A percentile compares a stretch with the other conserved stretches of the same genome.
Evolutionary conservation across 2,888 invertebrate species (phyloP).

Genomic region (Pristionchus exspectatus): DNA sequence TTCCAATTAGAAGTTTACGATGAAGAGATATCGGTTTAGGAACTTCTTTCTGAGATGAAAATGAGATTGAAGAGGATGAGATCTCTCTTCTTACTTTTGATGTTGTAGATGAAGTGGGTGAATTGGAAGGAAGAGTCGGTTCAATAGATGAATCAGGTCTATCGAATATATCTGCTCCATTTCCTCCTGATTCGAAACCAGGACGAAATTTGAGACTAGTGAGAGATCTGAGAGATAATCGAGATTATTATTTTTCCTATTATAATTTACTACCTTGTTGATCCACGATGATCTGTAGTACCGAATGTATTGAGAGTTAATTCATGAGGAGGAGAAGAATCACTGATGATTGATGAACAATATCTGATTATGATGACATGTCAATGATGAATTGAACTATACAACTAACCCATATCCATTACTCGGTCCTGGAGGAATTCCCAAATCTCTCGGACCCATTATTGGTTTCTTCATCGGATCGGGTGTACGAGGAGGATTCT

Average conservation of each 20-base stretch:
- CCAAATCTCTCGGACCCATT: slow-evolving; percentile 35
- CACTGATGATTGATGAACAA: not conserved
- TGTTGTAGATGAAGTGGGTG: not conserved
- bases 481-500: slow-evolving; percentile 44
- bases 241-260: not conserved
- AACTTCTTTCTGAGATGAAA: not conserved
- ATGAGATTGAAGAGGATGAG: not conserved
- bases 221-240: slow-evolving; percentile 57
- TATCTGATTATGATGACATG: not conserved
- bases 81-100: not conserved
- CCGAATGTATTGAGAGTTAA: slow-evolving; percentile 54
- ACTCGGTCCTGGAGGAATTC: slow-evolving; percentile 9
- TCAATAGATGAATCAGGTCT: slow-evolving; percentile 63
- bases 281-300: slow-evolving; percentile 27
- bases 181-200: slow-evolving; percentile 29
- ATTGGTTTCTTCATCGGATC: slow-evolving; percentile 48
- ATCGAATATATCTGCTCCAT: slow-evolving; percentile 62
- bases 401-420: slow-evolving; percentile 27
- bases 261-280: slow-evolving; percentile 28
- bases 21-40: slow-evolving; percentile 58
- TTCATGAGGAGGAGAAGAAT: slow-evolving; percentile 43
- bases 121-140: slow-evolving; percentile 54
- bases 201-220: slow-evolving; percentile 65
- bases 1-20: slow-evolving; percentile 13
- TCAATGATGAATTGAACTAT: not conserved